Evolutionary conservation across 2,113 vertebrate genomes (phyloP).

Genomic region (Misgurnus anguillicaudatus): DNA sequence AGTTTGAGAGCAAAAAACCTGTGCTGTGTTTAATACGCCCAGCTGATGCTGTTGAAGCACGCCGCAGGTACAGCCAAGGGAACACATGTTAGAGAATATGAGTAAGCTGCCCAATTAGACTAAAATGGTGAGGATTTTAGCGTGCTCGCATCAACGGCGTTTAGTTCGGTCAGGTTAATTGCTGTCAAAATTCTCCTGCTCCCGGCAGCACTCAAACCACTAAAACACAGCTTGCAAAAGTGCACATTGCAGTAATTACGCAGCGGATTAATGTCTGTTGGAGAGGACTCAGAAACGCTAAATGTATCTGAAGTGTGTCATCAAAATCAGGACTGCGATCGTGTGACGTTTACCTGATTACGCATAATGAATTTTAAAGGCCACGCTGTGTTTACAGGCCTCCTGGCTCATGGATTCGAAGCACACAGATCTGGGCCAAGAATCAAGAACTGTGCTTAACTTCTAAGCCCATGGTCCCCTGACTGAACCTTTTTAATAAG

Average conservation of each 20-base stretch:
- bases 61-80: conserved; percentile 17
- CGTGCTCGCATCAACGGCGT: conserved; percentile 25
- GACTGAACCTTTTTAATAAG: conserved; percentile 18
- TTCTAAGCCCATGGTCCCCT: conserved; percentile 28
- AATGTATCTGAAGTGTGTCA: conserved; percentile 1
- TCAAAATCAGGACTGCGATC: conserved; percentile 4
- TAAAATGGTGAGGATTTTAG: conserved; percentile 23
- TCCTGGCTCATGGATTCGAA: background rate
- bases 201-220: conserved; percentile 25
- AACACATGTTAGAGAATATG: conserved; percentile 21
- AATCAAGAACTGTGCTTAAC: conserved; percentile 14
- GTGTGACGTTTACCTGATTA: conserved; percentile 10
- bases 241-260: conserved; percentile 19
- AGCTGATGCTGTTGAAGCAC: background rate
- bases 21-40: background rate
- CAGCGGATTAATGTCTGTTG: conserved; percentile 8
- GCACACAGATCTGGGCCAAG: background rate
- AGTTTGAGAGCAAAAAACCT: background rate
- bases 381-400: conserved; percentile 28
- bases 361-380: conserved; percentile 35
- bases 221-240: conserved; percentile 13
- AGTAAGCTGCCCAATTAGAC: conserved; percentile 26
- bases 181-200: conserved; percentile 34
- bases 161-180: conserved; percentile 20
- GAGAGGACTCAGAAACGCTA: background rate